A percentile compares a stretch with the other conserved stretches of the same genome.
phyloP scores from a whole-genome alignment of 2,888 invertebrate genomes.

The Macropis europaea region DNA sequence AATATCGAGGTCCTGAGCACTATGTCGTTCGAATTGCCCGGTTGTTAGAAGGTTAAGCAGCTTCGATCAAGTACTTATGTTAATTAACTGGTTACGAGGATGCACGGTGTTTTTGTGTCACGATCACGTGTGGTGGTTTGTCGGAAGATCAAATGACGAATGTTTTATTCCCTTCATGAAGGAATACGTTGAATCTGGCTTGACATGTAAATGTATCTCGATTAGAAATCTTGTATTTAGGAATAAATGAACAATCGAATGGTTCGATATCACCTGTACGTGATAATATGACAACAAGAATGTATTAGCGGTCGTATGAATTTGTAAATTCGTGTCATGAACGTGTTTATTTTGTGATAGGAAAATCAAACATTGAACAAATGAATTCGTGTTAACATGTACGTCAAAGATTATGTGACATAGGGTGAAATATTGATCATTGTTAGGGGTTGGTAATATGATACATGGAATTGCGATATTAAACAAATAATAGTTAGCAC shows the following conservation, averaged over 20 bases:
- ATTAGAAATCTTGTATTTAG: background rate
- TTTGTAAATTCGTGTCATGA: background rate
- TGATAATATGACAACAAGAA: background rate
- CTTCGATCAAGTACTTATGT: conserved; percentile 15
- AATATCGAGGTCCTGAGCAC: background rate
- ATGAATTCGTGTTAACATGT: too few species aligned
- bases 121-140: background rate
- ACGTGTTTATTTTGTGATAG: background rate
- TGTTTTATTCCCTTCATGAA: background rate
- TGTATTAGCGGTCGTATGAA: background rate
- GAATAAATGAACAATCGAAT: background rate
- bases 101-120: background rate
- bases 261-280: background rate
- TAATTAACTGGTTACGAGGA: background rate
- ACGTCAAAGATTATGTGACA: too few species aligned
- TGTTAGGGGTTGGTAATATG: too few species aligned
- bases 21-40: background rate
- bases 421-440: background rate
- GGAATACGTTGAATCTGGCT: background rate
- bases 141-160: background rate
- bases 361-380: background rate
- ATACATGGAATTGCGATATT: too few species aligned
- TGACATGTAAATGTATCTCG: background rate
- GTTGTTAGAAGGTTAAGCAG: conserved; percentile 15
- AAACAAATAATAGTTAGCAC: background rate